Base-by-base conservation (phyloP, 2,888 invertebrate species). In the Cheilosia scutellata region DNA sequence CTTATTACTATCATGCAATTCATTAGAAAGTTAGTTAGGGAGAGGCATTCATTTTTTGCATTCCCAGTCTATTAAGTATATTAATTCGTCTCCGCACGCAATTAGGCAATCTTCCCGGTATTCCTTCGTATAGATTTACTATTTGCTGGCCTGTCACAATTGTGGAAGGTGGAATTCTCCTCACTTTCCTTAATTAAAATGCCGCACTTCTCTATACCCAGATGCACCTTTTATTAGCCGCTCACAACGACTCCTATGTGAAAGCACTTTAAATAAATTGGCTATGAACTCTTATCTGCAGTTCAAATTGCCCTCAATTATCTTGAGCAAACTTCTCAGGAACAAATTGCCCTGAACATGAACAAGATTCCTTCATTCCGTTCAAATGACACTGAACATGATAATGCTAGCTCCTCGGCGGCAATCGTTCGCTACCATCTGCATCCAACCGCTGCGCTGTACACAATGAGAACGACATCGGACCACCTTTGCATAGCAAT, bases 271-370 rank as follows among this genome's bases (percentile, higher is more conserved):
- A 65, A 68, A n/a, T 65, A 71, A 70, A 84, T 60, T 82, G 13
- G 57, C 72, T 66, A 77, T 72, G 72, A 76, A 40, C 68, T 51
- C 76, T 82, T 82, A 86, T 86, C 86, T 74, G 51, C 82, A 58
- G 40, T 42, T 76, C 40, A 72, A 82, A 82, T 86, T 80, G 76
- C 70, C 60, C 80, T 75, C 80, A 86, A 72, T 86, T 86, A 82
- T 76, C 72, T 58, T 11, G 9, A 62, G 11, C 58, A 57, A 44
- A 62, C 51, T 42, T 58, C 82, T 55, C 66, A 11, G 13, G 40
- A 68, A 63, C 86, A 77, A 86, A 86, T 86, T 86, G 77, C 76
- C 37, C 72, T 63, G 76, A 86, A 86, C 82, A 82, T 82, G 72
- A 66, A 86, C 77, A 72, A 51, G 86, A 82, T 77, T 82, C 72